Evolutionary conservation across 2,797 vertebrate species (phyloP), one percentile per base, ranked within the genome.

Genomic region (Cyclopterus lumpus): DNA sequence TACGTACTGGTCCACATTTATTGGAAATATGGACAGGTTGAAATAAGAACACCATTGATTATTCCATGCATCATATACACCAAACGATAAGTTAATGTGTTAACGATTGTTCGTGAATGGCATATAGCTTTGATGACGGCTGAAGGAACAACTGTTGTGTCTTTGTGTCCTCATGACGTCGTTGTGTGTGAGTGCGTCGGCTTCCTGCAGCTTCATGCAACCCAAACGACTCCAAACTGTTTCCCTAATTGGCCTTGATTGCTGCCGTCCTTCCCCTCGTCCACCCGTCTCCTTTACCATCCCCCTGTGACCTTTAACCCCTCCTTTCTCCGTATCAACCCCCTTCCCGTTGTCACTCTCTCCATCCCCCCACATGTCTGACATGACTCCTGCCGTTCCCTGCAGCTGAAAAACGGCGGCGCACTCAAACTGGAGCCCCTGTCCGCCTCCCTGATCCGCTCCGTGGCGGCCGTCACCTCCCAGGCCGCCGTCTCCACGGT

Each of bases 341-440:
- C 42, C 60, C 22, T 16, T 12, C 24, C 22, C 65, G 22, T 51
- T 62, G 3, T 67, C 28, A 11, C 58, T 58, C 20, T 71, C 0
- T 54, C 62, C n/a, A 18, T 65, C 49, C 60, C 26, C n/a, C 4
- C 0, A 4, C 55, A 59, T 32, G 15, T 75, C 46, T 80, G 12
- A 85, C 51, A 34, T 61, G 30, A 49, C 69, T 75, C 16, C 58
- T 73, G 48, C 65, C 79, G 53, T 71, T 57, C 36, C 38, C 80
- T 75, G 28, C 82, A 99, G 97, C 93, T 99, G 38, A 97, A 95
- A 82, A 94, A 91, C 26, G 94, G 93, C 64, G 93, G 93, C 54
- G 93, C 94, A 51, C 92, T 93, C 67, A 97, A 95, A 88, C 92
- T 98, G 14, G 93, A 96, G 88, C 96, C 97, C 7, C 93, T 98